Evolutionary conservation across 2,113 vertebrate species (phyloP), one percentile per base, ranked within the genome.

Genomic region (Grallaria varia): DNA sequence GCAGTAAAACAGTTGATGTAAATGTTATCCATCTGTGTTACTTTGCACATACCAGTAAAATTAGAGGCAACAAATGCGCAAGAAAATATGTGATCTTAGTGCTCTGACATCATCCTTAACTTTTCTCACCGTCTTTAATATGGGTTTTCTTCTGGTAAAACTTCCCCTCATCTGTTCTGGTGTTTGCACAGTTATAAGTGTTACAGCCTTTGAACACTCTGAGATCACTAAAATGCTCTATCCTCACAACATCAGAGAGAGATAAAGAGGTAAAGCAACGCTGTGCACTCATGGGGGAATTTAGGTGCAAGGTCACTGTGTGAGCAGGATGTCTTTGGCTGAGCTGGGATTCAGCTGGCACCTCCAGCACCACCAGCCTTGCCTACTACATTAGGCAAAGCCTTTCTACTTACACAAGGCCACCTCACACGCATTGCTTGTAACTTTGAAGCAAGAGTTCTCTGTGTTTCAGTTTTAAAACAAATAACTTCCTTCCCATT

Each of bases 371-470:
- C 3, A 9, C 8, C 50, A 40, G 37, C 8, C n/a, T 49, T 35
- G 40, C 22, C 33, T 33, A 4, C 6, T 50, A 35, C 17, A 53
- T 49, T 17, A 31, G 50, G 53, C 28, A 69, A 85, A 77, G 27
- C 23, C 66, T 45, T 84, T 62, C 69, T 71, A 10, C 59, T 35
- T 33, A 60, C 5, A 68, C 49, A 64, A 30, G 5, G 68, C 8
- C 39, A 62, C 11, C 6, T 62, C 81, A 63, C 2, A 8, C 1
- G 0, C 37, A 55, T 12, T 31, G 22, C 35, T 77, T 3, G 0
- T 31, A 37, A 63, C 44, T 81, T 37, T 12, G 17, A 62, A 63
- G 25, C 30, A 66, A 42, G 35, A 55, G 14, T 17, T 75, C 35
- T 25, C 56, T 31, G 24, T 39, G 14, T 28, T 84, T 49, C 55